Percentiles rank a stretch among this genome's conserved stretches.
phyloP scores from a whole-genome alignment of 2,888 invertebrate species.

The Drepanosiphum platanoidis region DNA sequence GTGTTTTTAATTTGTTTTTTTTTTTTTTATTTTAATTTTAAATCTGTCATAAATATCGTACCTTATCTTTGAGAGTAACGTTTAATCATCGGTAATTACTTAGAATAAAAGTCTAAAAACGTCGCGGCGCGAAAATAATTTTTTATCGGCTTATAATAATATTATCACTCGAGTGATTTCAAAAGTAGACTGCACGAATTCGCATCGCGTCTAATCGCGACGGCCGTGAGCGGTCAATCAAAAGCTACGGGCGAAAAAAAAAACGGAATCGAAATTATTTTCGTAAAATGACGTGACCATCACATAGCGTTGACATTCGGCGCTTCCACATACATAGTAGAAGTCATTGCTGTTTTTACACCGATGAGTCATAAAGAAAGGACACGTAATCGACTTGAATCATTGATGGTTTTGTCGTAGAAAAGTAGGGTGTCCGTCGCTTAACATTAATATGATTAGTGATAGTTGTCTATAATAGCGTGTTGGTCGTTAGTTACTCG shows the following conservation, averaged over 20 bases:
- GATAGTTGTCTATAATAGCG: no score
- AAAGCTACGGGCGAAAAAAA: not conserved
- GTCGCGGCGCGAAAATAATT: not conserved
- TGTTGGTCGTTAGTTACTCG: no score
- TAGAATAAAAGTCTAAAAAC: not conserved
- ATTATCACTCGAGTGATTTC: not conserved
- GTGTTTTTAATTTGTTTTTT: not conserved
- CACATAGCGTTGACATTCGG: no score
- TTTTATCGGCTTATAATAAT: not conserved
- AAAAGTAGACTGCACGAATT: not conserved
- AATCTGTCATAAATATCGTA: not conserved
- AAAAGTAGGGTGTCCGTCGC: no score
- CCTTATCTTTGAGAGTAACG: not conserved
- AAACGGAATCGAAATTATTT: not conserved
- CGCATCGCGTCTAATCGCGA: no score
- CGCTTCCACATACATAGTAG: no score
- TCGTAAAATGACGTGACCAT: no score
- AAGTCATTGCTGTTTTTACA: no score
- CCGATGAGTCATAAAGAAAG: no score
- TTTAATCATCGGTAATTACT: constrained; percentile 8
- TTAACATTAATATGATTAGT: no score
- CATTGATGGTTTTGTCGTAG: no score
- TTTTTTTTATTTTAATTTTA: not conserved
- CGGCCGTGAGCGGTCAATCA: not conserved
- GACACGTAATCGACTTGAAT: no score